A percentile compares a stretch with the other conserved stretches of the same genome.
These are phyloP conservation scores for Rhagologus leucostigma DNA, from an alignment of 2,113 vertebrate genomes.

Conservation along the genomic window DNA sequence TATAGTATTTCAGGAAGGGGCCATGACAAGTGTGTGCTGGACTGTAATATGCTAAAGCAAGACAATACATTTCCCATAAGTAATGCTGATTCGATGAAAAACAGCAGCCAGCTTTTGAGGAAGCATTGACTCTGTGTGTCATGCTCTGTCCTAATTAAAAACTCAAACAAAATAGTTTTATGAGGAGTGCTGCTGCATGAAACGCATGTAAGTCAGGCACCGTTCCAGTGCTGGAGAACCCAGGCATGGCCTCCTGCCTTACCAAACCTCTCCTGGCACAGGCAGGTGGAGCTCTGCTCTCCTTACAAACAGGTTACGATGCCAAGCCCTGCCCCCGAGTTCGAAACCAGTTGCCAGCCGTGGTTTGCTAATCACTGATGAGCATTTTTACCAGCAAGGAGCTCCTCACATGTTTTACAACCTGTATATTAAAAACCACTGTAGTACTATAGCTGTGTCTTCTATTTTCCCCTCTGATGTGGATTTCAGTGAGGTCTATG, in stretches of 20 bases:
- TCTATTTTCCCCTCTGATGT: accelerated
- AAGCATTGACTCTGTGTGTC: not conserved
- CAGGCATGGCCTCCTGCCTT: accelerated
- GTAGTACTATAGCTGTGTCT: not conserved
- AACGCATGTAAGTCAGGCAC: not conserved
- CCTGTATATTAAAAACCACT: not conserved
- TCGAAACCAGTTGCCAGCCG: not conserved
- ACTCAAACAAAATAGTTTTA: not conserved
- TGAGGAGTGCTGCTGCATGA: not conserved
- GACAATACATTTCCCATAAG: not conserved
- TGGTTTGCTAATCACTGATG: not conserved
- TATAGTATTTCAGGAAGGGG: accelerated
- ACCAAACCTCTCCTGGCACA: not conserved
- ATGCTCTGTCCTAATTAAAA: not conserved
- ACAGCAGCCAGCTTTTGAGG: not conserved
- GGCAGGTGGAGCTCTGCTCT: not conserved
- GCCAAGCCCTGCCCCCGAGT: not conserved
- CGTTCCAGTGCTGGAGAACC: accelerated
- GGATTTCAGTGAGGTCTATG: not conserved
- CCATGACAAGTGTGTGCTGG: not conserved
- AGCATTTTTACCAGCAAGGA: not conserved
- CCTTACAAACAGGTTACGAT: accelerated
- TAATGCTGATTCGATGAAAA: not conserved
- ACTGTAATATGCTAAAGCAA: not conserved
- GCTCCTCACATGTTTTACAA: not conserved